Conservation (phyloP, 2,888 invertebrate species). For the Coelogynopora nodosa region DNA sequence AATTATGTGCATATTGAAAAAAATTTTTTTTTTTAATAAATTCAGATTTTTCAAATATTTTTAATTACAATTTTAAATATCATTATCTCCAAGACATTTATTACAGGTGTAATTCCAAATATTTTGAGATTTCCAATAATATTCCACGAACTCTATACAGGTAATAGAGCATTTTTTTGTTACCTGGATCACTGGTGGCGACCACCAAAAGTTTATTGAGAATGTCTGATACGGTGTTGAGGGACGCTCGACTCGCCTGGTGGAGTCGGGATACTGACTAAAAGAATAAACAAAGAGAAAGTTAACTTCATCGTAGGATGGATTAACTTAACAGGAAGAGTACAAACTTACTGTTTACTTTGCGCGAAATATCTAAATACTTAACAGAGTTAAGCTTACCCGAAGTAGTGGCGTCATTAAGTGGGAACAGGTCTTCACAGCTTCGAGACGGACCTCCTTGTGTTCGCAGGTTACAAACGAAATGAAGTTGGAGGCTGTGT, state of each 20-base stretch:
- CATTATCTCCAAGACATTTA: too few relatives aligned
- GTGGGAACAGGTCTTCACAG: constrained; percentile 86
- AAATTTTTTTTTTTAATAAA: too few relatives aligned
- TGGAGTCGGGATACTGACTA: constrained; percentile 52
- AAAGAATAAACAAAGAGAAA: constrained; percentile 45
- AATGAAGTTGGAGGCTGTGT: constrained; percentile 81
- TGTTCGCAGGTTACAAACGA: constrained; percentile 74
- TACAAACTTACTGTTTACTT: not conserved
- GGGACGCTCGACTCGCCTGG: constrained; percentile 70
- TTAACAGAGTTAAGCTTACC: constrained; percentile 43
- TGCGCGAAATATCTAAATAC: not conserved
- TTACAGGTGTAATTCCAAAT: too few relatives aligned
- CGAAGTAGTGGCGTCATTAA: constrained; percentile 78
- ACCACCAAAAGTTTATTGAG: constrained; percentile 83
- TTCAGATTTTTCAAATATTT: too few relatives aligned
- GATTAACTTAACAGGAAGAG: not conserved
- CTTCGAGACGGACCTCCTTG: constrained; percentile 83
- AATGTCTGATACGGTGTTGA: constrained; percentile 82
- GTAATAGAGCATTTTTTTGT: too few relatives aligned
- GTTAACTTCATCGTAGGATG: not conserved
- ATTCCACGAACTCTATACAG: too few relatives aligned
- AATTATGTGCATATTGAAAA: too few relatives aligned
- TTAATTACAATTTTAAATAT: too few relatives aligned
- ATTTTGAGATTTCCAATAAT: too few relatives aligned
- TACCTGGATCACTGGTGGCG: constrained; percentile 82